Conservation (phyloP, 2,113 vertebrate species). For the Campylomormyrus numenius region DNA sequence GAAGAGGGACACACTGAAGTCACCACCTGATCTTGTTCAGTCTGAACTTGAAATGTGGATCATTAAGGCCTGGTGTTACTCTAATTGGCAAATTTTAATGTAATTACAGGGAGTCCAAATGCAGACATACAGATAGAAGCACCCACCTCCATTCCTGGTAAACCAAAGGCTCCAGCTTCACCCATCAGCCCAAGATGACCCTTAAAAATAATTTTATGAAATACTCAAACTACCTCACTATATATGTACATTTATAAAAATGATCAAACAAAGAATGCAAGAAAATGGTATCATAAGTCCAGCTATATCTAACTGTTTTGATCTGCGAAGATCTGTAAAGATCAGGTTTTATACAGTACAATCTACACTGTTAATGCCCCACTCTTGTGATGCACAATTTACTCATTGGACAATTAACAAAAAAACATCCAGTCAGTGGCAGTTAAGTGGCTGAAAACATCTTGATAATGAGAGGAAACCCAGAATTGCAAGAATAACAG, state of each 20-base stretch:
- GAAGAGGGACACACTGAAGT: background rate
- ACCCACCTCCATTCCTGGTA: slow-evolving; percentile 59
- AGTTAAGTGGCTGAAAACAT: background rate
- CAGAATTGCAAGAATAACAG: background rate
- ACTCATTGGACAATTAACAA: background rate
- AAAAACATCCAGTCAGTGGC: background rate
- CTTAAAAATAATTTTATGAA: slow-evolving; percentile 40
- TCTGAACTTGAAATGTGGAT: background rate
- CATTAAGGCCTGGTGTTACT: background rate
- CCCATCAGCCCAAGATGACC: slow-evolving; percentile 62
- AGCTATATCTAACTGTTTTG: background rate
- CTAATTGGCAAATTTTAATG: background rate
- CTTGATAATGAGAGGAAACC: background rate
- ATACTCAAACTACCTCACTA: background rate
- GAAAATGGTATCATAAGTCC: background rate
- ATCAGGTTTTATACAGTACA: background rate
- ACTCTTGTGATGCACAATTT: background rate
- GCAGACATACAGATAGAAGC: background rate
- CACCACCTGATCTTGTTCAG: background rate
- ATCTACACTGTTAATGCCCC: background rate
- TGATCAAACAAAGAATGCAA: background rate
- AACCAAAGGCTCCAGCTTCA: slow-evolving; percentile 52
- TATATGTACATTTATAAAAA: background rate
- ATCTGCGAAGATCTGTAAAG: background rate
- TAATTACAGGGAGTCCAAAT: background rate